Evolutionary conservation across 2,797 vertebrate genomes (phyloP), one percentile per base, ranked within the genome.

Genomic region (Aselliscus stoliczkanus): DNA sequence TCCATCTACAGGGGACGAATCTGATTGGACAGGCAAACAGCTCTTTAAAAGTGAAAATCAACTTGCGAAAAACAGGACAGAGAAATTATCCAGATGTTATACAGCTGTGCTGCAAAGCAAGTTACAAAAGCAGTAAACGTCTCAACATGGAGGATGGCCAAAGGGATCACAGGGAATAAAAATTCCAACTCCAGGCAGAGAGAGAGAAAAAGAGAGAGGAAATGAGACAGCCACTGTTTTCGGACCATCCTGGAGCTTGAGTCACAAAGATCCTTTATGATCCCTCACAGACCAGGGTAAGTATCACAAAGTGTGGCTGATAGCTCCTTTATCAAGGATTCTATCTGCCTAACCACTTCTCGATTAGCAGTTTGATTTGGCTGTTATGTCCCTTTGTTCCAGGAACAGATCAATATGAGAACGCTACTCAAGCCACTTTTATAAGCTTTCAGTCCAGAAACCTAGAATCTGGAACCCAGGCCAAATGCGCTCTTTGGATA

Each of bases 81-180:
- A 95, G 47, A 83, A 76, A 87, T 86, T 44, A 56, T 62, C 75
- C 89, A 97, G 79, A 65, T 95, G 83, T 88, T 88, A 29, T 34
- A 88, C 73, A 97, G 83, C 73, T 94, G 95, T 44, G 60, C 60
- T 76, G 42, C 58, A 75, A 87, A 88, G 70, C 25, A 79, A 80
- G 75, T 64, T 82, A 79, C 42, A 62, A 75, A 88, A 25, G 21
- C 87, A 93, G 42, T 79, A 76, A 87, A 73, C 25, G 37, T 54
- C 70, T 73, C 47, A 44, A 37, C 34, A 6, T 85, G 75, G 92
- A 83, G 69, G 89, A 79, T 83, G 80, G 34, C 73, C 69, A 91
- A 82, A 70, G 25, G 52, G 27, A 76, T 64, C 47, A 29, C 2
- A 10, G 76, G 25, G 67, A 73, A 86, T 76, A 69, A 87, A 76